Conservation (phyloP, 2,888 invertebrate species). For the Melanostoma mellinum region DNA sequence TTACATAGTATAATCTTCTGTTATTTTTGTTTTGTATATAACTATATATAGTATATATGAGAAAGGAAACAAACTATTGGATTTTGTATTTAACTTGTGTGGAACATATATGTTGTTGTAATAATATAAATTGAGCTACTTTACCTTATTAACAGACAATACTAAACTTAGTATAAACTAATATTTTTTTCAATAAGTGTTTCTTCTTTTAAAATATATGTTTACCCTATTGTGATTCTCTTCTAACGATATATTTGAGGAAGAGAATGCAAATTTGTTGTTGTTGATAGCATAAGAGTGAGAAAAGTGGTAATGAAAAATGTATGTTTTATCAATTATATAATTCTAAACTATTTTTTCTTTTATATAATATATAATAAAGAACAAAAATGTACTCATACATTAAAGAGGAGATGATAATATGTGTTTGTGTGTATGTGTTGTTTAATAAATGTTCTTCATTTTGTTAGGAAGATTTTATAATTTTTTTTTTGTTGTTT, state of each 20-base stretch:
- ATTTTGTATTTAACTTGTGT: slow-evolving; percentile 22
- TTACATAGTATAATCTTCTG: background rate
- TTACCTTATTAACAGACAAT: slow-evolving; percentile 51
- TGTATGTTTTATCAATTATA: slow-evolving; percentile 2
- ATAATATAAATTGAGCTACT: slow-evolving; percentile 62
- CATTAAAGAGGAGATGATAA: slow-evolving; percentile 14
- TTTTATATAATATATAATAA: slow-evolving; percentile 16
- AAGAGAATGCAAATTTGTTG: background rate
- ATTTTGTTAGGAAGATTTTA: slow-evolving; percentile 22
- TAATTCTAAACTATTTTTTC: slow-evolving; percentile 13
- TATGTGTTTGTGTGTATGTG: background rate
- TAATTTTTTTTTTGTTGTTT: slow-evolving; percentile 13
- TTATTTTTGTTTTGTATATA: background rate
- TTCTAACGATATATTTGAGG: background rate
- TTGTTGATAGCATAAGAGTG: background rate
- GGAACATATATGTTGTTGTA: slow-evolving; percentile 27
- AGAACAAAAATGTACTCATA: slow-evolving; percentile 29
- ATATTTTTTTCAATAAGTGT: slow-evolving; percentile 8
- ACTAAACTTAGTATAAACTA: slow-evolving; percentile 35
- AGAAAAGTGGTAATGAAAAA: slow-evolving; percentile 7
- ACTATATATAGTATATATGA: background rate
- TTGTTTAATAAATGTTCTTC: slow-evolving; percentile 6
- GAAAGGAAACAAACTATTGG: slow-evolving; percentile 23
- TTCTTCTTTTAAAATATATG: slow-evolving; percentile 4
- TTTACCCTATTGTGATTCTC: slow-evolving; percentile 1